Base-by-base conservation (phyloP, 1,140 invertebrate species). In the Sinella curviseta region DNA sequence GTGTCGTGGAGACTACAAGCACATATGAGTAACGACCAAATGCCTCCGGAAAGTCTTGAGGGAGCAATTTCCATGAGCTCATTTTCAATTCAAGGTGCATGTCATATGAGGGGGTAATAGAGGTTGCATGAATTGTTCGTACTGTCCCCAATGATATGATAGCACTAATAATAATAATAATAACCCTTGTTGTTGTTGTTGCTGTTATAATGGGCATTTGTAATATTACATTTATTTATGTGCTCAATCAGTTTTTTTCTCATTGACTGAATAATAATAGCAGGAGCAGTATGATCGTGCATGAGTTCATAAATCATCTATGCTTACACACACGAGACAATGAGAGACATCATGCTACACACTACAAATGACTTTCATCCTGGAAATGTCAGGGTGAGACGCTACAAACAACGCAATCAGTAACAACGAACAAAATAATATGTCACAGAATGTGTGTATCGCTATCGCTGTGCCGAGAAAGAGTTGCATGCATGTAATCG, bases 361-460 rank as follows among this genome's bases (percentile, higher is more conserved):
- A 48, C 8, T 8, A n/a, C 14, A 65, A 70, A 70, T 70, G 65
- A 33, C 31, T 70, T 33, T 30, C 31, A 70, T 33, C 31, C 65
- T 31, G 65, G 26, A 70, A 70, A 70, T 70, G 65, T 70, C 65
- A 70, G 24, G 31, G 65, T 30, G 65, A 70, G 65, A 70, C 26
- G 31, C 28, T 14, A 70, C 28, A 70, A 70, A 30, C 12, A 12
- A 70, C 31, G 31, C 65, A 70, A 60, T 4, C 24, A 26, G 57
- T 4, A 60, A 8, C 12, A 60, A 70, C 24, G 55, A 70, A 70
- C 24, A 70, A 30, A 70, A 70, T 33, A 79, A 82, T 65, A 81
- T 79, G 76, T 82, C 78, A 82, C 76, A 79, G 77, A 79, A 73
- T 78, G 34, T n/a, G n/a, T n/a, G n/a, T n/a, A n/a, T n/a, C n/a